Evolutionary conservation across 2,797 vertebrate genomes (phyloP).

Genomic region (Pteronotus mesoamericanus): DNA sequence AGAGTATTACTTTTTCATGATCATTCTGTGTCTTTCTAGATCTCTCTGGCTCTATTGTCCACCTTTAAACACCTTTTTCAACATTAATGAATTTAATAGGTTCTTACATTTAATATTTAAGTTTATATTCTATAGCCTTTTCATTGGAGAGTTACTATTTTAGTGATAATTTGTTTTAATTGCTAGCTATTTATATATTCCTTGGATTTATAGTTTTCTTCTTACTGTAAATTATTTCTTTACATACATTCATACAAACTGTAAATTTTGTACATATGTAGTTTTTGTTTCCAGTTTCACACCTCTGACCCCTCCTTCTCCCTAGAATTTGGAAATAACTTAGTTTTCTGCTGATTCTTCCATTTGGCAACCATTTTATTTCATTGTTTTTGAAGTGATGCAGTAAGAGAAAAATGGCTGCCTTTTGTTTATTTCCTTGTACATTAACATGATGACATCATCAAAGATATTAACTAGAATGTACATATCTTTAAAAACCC

Average conservation of each 20-base stretch:
- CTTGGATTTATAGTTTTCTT: slow-evolving; percentile 27
- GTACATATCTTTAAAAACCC: slow-evolving; percentile 71
- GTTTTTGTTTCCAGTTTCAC: background rate
- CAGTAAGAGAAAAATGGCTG: slow-evolving; percentile 81
- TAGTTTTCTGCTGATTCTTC: slow-evolving; percentile 67
- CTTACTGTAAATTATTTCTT: slow-evolving; percentile 57
- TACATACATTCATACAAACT: background rate
- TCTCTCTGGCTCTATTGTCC: background rate
- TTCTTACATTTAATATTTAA: slow-evolving; percentile 43
- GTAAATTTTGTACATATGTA: background rate
- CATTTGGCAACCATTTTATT: slow-evolving; percentile 73
- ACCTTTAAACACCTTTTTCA: slow-evolving; percentile 31
- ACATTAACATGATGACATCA: slow-evolving; percentile 77
- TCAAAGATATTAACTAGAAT: slow-evolving; percentile 69
- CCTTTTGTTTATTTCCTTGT: slow-evolving; percentile 83
- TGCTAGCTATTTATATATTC: slow-evolving; percentile 53
- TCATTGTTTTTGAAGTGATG: slow-evolving; percentile 70
- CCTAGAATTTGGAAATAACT: slow-evolving; percentile 42
- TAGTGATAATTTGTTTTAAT: slow-evolving; percentile 64
- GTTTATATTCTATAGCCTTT: slow-evolving; percentile 66
- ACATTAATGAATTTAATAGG: slow-evolving; percentile 21
- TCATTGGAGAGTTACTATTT: slow-evolving; percentile 54
- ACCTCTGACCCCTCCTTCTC: background rate
- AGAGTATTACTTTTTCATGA: slow-evolving; percentile 5
- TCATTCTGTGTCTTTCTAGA: slow-evolving; percentile 17